Evolutionary conservation across 2,113 vertebrate species (phyloP).

Genomic region (Phaetusa simplex): DNA sequence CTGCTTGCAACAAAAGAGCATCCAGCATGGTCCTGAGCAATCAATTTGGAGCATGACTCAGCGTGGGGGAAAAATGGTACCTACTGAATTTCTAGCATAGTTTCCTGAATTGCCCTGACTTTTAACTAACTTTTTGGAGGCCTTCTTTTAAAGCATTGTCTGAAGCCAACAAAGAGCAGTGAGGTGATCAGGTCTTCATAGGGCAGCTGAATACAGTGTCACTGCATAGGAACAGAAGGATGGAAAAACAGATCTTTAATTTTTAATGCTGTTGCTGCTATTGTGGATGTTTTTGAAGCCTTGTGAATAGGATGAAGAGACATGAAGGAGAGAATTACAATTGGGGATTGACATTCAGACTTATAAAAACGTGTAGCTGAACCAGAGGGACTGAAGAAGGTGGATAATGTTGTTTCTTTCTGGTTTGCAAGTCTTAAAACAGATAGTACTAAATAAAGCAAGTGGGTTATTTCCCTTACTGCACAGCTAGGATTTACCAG

Average conservation of each 20-base stretch:
- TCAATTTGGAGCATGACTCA: background rate
- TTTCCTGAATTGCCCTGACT: background rate
- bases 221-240: background rate
- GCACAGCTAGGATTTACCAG: slow-evolving; percentile 46
- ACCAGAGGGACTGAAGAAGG: background rate
- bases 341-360: background rate
- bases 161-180: background rate
- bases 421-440: slow-evolving; percentile 31
- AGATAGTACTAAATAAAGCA: slow-evolving; percentile 35
- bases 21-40: background rate
- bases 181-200: background rate
- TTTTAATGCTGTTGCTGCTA: background rate
- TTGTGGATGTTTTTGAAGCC: background rate
- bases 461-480: slow-evolving; percentile 9
- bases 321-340: background rate
- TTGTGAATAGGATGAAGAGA: background rate
- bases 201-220: background rate
- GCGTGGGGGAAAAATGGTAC: background rate
- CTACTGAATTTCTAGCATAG: background rate
- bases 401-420: slow-evolving; percentile 1
- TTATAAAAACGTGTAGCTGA: background rate
- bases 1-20: background rate
- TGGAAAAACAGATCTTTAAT: background rate
- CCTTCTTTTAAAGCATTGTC: background rate
- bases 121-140: background rate